Base-by-base conservation (phyloP, 2,888 invertebrate species). In the Rugalucina vietnamica region DNA sequence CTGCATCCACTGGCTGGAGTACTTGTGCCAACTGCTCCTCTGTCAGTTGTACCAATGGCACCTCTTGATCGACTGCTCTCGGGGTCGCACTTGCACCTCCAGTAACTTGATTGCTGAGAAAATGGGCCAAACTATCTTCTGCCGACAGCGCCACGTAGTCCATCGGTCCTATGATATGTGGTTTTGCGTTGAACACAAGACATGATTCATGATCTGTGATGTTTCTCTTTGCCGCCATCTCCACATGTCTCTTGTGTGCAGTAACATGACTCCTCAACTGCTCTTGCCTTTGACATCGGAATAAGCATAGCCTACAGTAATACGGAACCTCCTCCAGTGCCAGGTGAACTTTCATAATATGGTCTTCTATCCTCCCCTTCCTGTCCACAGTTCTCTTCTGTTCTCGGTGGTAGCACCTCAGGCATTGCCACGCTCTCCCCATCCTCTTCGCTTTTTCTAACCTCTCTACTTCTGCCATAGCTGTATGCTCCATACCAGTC, bases 291-390 rank as follows among this genome's bases (percentile, higher is more conserved):
- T 34, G 29, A 27, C 76, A 54, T 27, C 76, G 10, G 24, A 76
- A 76, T 12, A 74, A 10, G 54, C 54, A 74, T 10, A 74, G 36
- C 34, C 21, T 74, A 24, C 74, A 74, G 27, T 37, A 76, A 24
- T 24, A 76, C 1, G 76, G 60, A 5, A 27, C 54, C 34, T 76
- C 24, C 2, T 57, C 37, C 29, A 54, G 24, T 12, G 39, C 21
- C 27, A 60, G n/a, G 24, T 76, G 76, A 39, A 32, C 27, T n/a
- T 60, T 60, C n/a, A 24, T 32, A 37, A 57, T 24, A 29, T 60
- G 65, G 36, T 60, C 76, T 34, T 60, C 57, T 1, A 76, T 3
- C 14, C 76, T 34, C 21, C 54, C 14, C 21, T 54, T 54, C 4
- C 14, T 54, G 54, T 54, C 54, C n/a, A 54, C 54, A 18, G 4